Evolutionary conservation across 2,797 vertebrate species (phyloP).

Genomic region (Selene dorsalis): DNA sequence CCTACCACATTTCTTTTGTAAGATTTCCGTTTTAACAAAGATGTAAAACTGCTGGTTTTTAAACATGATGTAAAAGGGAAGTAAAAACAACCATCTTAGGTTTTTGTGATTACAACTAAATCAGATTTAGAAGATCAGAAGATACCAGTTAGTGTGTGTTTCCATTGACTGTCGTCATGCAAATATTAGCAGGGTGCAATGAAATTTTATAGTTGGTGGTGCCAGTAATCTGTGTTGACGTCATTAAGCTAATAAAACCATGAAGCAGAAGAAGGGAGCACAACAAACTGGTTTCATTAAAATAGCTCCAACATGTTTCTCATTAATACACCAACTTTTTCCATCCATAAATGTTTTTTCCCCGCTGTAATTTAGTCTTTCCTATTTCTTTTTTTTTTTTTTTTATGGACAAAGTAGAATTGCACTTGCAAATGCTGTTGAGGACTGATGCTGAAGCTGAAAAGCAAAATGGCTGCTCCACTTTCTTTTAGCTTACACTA

Average conservation of each 20-base stretch:
- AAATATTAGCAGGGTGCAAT: not conserved
- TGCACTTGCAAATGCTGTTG: not conserved
- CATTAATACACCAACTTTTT: too few relatives aligned
- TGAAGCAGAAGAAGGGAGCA: not conserved
- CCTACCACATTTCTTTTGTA: too few relatives aligned
- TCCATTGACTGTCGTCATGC: not conserved
- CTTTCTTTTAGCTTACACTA: not conserved
- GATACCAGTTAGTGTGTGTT: not conserved
- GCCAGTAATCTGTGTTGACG: not conserved
- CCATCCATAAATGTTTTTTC: too few relatives aligned
- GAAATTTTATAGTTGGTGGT: not conserved
- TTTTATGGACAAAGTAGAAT: too few relatives aligned
- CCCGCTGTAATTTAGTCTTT: too few relatives aligned
- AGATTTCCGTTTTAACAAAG: not conserved
- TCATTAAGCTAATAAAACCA: not conserved
- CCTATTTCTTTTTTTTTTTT: too few relatives aligned
- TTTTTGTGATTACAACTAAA: not conserved
- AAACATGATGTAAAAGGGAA: too few relatives aligned
- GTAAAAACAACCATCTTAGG: too few relatives aligned
- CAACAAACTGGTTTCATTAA: not conserved
- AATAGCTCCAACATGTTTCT: not conserved
- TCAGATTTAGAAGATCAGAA: not conserved
- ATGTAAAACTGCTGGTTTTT: not conserved
- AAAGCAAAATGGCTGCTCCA: constrained; percentile 33
- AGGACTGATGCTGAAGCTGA: not conserved